Evolutionary conservation across 2,113 vertebrate genomes (phyloP).

Genomic region (Laticauda laticaudata): DNA sequence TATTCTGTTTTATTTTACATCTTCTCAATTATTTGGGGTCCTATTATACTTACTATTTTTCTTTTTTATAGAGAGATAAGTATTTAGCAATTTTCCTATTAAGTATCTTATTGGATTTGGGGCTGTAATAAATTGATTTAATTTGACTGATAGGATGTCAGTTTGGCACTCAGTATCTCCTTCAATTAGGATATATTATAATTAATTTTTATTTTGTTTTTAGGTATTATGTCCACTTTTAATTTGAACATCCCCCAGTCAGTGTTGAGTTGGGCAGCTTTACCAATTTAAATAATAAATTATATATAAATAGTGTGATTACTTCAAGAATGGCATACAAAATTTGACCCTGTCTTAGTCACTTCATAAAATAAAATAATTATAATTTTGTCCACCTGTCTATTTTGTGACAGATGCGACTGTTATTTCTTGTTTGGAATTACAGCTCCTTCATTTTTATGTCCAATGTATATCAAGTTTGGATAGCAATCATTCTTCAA

Average conservation of each 20-base stretch:
- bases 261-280: neutral
- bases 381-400: neutral
- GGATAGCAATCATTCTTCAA: neutral
- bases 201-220: neutral
- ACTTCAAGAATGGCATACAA: neutral
- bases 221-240: neutral
- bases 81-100: neutral
- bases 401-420: neutral
- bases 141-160: neutral
- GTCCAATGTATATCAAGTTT: neutral
- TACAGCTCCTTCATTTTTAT: neutral
- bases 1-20: neutral
- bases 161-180: neutral
- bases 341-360: neutral
- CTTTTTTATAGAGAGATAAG: neutral
- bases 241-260: neutral
- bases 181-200: neutral
- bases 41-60: neutral
- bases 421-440: neutral
- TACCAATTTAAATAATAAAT: neutral
- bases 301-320: neutral
- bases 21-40: neutral
- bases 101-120: neutral
- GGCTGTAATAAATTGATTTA: neutral
- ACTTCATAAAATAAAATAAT: neutral